phyloP scores from a whole-genome alignment of 2,113 vertebrate genomes.

The Oncorhynchus masou region DNA sequence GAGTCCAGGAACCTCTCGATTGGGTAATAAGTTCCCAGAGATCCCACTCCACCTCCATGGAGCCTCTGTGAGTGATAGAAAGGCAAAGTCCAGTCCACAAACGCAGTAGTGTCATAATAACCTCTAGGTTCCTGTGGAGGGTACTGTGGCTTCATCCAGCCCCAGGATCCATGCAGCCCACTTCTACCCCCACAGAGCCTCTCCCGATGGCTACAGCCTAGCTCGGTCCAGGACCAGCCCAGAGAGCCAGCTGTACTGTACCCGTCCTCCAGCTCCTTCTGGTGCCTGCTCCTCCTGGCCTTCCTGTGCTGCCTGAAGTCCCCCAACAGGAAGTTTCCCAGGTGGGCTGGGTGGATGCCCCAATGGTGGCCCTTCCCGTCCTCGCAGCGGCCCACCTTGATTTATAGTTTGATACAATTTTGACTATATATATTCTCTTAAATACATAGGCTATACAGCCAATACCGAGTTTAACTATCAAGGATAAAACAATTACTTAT shows the following conservation, averaged over 20 bases:
- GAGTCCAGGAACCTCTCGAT: not conserved
- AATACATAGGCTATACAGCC: no score
- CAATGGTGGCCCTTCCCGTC: conserved; percentile 85
- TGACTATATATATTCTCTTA: no score
- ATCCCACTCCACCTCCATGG: not conserved
- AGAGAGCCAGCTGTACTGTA: not conserved
- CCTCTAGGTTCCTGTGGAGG: conserved; percentile 28
- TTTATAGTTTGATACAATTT: no score
- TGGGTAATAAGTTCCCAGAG: not conserved
- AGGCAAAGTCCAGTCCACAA: conserved; percentile 2
- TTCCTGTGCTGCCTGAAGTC: conserved; percentile 71
- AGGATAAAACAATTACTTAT: no score
- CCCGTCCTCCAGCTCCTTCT: conserved; percentile 20
- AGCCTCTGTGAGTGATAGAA: conserved; percentile 12
- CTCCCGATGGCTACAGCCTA: not conserved
- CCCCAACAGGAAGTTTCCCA: conserved; percentile 79
- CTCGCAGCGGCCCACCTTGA: conserved; percentile 74
- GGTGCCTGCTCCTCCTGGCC: conserved; percentile 36
- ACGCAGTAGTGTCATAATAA: conserved; percentile 8
- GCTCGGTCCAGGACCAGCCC: conserved; percentile 5
- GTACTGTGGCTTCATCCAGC: conserved; percentile 24
- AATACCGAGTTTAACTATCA: no score
- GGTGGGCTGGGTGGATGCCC: conserved; percentile 79
- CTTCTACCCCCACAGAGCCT: not conserved
- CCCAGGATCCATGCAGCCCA: not conserved